These are phyloP conservation scores for Episyrphus balteatus DNA, from an alignment of 1,140 invertebrate species.

Conservation along the genomic window DNA sequence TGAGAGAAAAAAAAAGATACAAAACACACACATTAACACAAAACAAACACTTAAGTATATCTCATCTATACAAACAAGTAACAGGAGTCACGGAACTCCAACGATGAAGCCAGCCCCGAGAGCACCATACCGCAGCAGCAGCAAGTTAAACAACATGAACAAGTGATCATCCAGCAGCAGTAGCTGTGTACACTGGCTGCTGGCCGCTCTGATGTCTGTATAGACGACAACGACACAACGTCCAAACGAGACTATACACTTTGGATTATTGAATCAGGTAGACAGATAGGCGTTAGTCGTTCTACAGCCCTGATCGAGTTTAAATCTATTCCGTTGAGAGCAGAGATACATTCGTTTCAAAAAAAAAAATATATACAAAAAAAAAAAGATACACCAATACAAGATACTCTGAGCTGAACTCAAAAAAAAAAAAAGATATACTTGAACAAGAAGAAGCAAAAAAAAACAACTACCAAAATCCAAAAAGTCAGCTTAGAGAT, in stretches of 20 bases:
- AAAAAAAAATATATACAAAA: neutral
- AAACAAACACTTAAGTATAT: too few relatives aligned
- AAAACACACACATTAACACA: too few relatives aligned
- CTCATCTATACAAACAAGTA: too few relatives aligned
- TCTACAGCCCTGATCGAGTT: constrained; percentile 37
- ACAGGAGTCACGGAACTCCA: neutral
- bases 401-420: neutral
- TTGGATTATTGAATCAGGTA: constrained; percentile 29
- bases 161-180: too few relatives aligned
- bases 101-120: neutral
- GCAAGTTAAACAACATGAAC: neutral
- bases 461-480: neutral
- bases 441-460: neutral
- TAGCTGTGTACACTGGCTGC: too few relatives aligned
- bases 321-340: constrained; percentile 24
- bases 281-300: constrained; percentile 38
- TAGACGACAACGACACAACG: constrained; percentile 5
- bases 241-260: neutral
- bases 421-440: neutral
- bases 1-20: too few relatives aligned
- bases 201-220: neutral
- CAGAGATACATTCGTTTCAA: neutral
- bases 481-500: too few relatives aligned
- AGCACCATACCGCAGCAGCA: neutral
- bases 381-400: constrained; percentile 1